Conservation (phyloP, 2,797 vertebrate genomes). For the Morelia viridis region DNA sequence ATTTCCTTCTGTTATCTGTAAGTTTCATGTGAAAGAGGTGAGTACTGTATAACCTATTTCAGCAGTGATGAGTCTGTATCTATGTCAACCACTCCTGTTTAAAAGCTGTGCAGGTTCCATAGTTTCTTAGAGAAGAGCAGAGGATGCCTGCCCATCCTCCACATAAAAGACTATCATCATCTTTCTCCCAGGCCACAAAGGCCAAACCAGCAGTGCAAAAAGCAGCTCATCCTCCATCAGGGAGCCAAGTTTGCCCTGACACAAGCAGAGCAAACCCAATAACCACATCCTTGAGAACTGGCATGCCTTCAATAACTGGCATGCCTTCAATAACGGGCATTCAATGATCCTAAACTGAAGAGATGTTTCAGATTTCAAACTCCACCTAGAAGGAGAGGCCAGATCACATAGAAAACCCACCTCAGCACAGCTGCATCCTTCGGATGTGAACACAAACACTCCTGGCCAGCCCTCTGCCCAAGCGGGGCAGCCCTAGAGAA, state of each 20-base stretch:
- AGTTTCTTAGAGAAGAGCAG: neutral
- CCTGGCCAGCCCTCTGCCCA: neutral
- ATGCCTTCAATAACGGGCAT: neutral
- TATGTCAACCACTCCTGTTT: neutral
- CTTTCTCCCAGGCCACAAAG: neutral
- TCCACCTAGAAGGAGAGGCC: neutral
- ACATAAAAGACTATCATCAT: neutral
- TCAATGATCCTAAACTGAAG: neutral
- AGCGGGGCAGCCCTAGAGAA: neutral
- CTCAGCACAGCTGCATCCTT: neutral
- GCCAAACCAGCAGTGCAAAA: neutral
- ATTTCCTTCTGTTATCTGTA: neutral
- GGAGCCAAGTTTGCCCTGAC: neutral
- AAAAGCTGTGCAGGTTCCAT: neutral
- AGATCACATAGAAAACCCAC: neutral
- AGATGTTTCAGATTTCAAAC: neutral
- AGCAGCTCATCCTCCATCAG: neutral
- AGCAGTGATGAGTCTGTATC: neutral
- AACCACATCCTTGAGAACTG: neutral
- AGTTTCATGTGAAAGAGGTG: neutral
- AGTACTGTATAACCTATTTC: neutral
- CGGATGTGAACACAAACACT: neutral
- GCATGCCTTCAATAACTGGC: neutral
- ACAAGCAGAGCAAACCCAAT: neutral
- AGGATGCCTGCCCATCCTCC: neutral